Base-by-base conservation (phyloP, 2,888 invertebrate genomes). In the Idaea biselata region DNA sequence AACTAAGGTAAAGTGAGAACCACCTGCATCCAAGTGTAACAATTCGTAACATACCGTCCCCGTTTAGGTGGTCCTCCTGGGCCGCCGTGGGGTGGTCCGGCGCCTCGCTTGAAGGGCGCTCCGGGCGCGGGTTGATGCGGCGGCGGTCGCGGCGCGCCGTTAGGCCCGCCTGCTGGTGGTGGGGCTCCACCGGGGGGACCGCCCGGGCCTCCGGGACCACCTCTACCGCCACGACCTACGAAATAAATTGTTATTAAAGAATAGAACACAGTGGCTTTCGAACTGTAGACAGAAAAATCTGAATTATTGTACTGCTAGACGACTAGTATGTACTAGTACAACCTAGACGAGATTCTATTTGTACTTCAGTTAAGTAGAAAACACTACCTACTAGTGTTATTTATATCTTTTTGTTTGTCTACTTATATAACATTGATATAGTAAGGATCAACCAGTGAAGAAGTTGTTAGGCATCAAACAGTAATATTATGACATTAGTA, bases 41-140 rank as follows among this genome's bases (percentile, higher is more conserved):
- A 14, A 16, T 16, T n/a, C 4, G n/a, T 55, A 44, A 67, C 71
- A 68, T 66, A 89, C 91, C 91, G 83, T 73, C 88, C 88, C 18
- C 91, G 83, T 73, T 91, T 91, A 0, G 90, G 87, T 25, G 90
- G 91, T 32, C 88, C 90, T 6, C 88, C 83, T 2, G 86, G 86
- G 0, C 86, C 89, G 1, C 84, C 84, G 58, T 86, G 87, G 0
- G 80, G 78, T 1, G 88, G 91, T 0, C 83, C 87, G 1, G 87
- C 86, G 5, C 89, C 87, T 32, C 91, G 73, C 69, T 90, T 91
- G 74, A 77, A 90, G 68, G 1, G 65, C 73, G n/a, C 81, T 77
- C 25, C 83, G 0, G 76, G 73, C 0, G 72, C 33, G 0, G 69
- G 60, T 0, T 60, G 18, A 72, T 58, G 74, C 3, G 75, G 57